These are phyloP conservation scores for Nibea coibor DNA, from an alignment of 2,113 vertebrate species.

Conservation along the genomic window DNA sequence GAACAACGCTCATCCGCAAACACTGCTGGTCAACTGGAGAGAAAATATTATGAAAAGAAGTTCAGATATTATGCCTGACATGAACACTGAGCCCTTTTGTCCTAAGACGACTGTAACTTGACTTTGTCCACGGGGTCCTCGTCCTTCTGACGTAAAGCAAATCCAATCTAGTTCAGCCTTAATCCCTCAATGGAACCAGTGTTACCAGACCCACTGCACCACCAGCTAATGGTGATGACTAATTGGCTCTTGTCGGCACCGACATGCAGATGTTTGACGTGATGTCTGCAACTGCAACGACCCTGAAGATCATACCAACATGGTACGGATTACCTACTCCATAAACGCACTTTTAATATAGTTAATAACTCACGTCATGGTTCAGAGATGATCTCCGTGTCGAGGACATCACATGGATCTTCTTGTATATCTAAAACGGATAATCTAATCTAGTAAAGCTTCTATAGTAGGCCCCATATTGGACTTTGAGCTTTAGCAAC, in stretches of 20 bases:
- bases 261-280: slow-evolving; percentile 16
- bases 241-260: slow-evolving; percentile 19
- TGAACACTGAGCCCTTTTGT: slow-evolving; percentile 15
- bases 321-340: not conserved
- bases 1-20: not conserved
- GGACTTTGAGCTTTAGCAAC: slow-evolving; percentile 26
- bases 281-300: slow-evolving; percentile 5
- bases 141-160: slow-evolving; percentile 54
- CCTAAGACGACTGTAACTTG: not conserved
- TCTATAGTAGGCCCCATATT: not conserved
- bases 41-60: no score
- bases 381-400: not conserved
- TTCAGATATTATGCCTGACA: no score
- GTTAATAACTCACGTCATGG: not conserved
- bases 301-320: not conserved
- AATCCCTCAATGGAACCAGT: slow-evolving; percentile 60
- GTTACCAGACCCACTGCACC: slow-evolving; percentile 11
- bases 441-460: slow-evolving; percentile 13
- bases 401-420: not conserved
- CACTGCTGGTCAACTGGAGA: not conserved
- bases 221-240: slow-evolving; percentile 24
- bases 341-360: not conserved
- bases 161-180: slow-evolving; percentile 59
- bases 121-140: slow-evolving; percentile 20
- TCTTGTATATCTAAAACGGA: not conserved